Base-by-base conservation (phyloP, 2,888 invertebrate genomes). In the Tenthredo notha region DNA sequence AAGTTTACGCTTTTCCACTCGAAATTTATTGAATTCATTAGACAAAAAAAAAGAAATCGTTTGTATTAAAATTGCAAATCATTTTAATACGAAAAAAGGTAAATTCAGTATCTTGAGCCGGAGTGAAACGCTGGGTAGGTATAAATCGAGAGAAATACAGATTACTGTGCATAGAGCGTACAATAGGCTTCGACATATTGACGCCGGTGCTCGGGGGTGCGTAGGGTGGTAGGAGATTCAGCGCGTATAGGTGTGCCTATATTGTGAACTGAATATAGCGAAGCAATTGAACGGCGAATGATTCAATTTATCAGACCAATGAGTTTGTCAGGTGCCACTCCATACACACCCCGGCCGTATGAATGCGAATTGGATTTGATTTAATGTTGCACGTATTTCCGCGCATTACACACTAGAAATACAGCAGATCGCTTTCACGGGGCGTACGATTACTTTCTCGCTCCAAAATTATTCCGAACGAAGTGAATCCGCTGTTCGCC, bases 261-360 rank as follows among this genome's bases (percentile, higher is more conserved):
- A 84, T 84, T 70, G 84, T 61, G 77, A 67, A 78, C 18, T 86
- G 88, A 87, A 82, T 87, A 89, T 90, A 91, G 89, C 90, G 90
- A 89, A 91, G 92, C 92, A 92, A 93, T 93, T 92, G 93, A 93
- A 93, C 93, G 91, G 92, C 92, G 93, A 93, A 93, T 93, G 92
- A 93, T 93, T 93, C 92, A 93, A 93, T 93, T 93, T 92, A 91
- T 92, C 93, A 92, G 93, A 91, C 92, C 92, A 93, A 93, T 92
- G 93, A 92, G 92, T 93, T 93, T 92, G 93, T 92, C 93, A 93
- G 93, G 93, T 93, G 93, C 91, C 92, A 92, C 92, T 93, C 91
- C 89, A 91, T 90, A 92, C 91, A 83, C 90, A 90, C 89, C 86
- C 86, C 86, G 85, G 83, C 65, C 67, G 80, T 87, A 83, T 89